Conservation (phyloP, 2,113 vertebrate genomes). For the Mesoclemmys tuberculata region DNA sequence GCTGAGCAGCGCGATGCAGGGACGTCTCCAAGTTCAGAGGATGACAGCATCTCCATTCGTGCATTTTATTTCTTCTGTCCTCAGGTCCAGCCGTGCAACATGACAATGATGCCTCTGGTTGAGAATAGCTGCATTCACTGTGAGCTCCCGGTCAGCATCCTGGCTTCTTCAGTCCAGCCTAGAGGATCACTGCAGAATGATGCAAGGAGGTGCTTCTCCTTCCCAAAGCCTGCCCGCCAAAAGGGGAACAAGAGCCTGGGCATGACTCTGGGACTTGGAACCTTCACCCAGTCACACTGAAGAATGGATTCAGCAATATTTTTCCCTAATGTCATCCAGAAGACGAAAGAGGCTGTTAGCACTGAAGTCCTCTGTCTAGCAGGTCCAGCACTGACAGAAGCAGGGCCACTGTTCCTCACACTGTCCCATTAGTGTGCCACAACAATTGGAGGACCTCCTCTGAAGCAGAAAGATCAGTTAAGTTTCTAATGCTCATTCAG, state of each 20-base stretch:
- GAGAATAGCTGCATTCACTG: background rate
- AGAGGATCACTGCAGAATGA: background rate
- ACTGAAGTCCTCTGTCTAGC: background rate
- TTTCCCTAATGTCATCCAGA: background rate
- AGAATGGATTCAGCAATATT: background rate
- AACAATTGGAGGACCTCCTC: background rate
- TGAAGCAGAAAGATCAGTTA: background rate
- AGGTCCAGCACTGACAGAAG: background rate
- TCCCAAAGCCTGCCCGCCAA: background rate
- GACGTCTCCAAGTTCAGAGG: slow-evolving; percentile 10
- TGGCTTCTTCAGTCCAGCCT: background rate
- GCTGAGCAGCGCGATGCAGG: background rate
- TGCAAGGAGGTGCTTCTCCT: background rate
- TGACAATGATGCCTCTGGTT: rapidly evolving
- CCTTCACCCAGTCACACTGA: background rate
- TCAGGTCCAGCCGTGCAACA: background rate
- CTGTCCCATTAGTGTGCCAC: background rate
- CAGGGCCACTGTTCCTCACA: background rate
- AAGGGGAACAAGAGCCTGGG: background rate
- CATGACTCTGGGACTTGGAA: background rate
- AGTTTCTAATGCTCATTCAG: background rate
- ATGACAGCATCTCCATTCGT: background rate
- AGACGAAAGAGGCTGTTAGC: background rate
- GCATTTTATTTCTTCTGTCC: background rate
- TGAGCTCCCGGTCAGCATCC: background rate